Percentiles rank a stretch among this genome's conserved stretches.
phyloP scores from a whole-genome alignment of 1,140 invertebrate genomes.

The Aphis gossypii region DNA sequence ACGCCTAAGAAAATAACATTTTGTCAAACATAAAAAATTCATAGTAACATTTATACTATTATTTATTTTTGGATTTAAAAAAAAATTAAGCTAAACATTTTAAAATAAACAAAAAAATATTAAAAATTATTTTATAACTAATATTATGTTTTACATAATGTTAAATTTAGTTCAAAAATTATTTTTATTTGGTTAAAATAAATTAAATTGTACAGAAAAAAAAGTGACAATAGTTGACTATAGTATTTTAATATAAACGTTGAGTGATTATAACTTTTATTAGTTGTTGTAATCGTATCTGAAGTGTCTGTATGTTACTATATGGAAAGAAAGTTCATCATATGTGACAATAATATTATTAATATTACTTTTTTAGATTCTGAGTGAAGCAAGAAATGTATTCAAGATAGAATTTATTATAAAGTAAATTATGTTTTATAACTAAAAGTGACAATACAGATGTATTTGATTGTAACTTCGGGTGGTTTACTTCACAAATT shows the following conservation, averaged over 20 bases:
- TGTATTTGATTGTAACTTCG: not conserved
- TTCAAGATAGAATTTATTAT: not conserved
- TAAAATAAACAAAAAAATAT: not conserved
- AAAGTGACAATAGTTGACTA: no score
- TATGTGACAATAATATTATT: not conserved
- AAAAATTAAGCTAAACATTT: not conserved
- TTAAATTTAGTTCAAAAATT: not conserved
- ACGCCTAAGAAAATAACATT: not conserved
- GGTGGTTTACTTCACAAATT: not conserved
- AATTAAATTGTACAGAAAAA: not conserved
- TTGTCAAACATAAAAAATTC: constrained; percentile 13
- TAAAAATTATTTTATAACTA: not conserved
- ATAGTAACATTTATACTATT: not conserved
- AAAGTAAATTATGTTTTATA: not conserved
- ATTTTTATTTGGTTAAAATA: not conserved
- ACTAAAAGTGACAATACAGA: not conserved
- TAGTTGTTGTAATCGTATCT: no score
- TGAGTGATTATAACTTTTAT: no score
- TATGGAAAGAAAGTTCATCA: not conserved
- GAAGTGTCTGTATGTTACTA: no score
- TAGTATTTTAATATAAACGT: not conserved
- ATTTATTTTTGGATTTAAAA: not conserved
- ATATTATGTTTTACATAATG: not conserved
- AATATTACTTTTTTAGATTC: not conserved
- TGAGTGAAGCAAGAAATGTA: no score